Evolutionary conservation across 1,140 invertebrate genomes (phyloP).

Genomic region (Phymastichus coffea): DNA sequence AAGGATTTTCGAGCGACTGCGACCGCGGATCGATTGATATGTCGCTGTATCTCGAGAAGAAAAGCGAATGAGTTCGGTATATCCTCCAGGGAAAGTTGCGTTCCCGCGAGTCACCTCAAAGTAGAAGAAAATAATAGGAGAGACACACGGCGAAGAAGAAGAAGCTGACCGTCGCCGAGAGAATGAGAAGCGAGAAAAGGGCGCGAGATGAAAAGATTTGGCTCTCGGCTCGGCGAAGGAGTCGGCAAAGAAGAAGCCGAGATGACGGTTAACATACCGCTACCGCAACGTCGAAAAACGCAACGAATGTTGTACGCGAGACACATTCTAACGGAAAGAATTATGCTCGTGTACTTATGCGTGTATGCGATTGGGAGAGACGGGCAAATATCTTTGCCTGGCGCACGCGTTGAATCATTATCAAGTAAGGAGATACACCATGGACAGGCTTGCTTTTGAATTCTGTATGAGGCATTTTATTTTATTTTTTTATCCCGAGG

Average conservation of each 20-base stretch:
- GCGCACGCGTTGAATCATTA: no score
- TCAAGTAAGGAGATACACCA: no score
- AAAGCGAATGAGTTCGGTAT: slow-evolving; percentile 7
- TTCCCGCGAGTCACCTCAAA: background rate
- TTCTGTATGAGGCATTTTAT: no score
- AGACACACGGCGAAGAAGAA: background rate
- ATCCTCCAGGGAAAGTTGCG: background rate
- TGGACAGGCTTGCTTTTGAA: no score
- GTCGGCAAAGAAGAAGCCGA: no score
- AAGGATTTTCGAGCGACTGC: no score
- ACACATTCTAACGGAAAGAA: background rate
- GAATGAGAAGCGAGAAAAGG: background rate
- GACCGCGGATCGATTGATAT: no score
- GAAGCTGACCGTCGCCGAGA: no score
- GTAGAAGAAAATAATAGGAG: background rate
- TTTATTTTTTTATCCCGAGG: no score
- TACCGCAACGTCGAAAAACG: slow-evolving; percentile 24
- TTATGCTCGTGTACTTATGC: background rate
- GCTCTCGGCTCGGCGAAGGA: no score
- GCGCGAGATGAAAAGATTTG: slow-evolving; percentile 16
- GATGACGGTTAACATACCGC: slow-evolving; percentile 43
- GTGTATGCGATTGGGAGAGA: no score
- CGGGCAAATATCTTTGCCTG: slow-evolving; percentile 11
- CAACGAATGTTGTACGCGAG: slow-evolving; percentile 6
- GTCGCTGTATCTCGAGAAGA: no score